These are phyloP conservation scores for Leistus spinibarbis DNA, from an alignment of 2,888 invertebrate species.

Conservation along the genomic window DNA sequence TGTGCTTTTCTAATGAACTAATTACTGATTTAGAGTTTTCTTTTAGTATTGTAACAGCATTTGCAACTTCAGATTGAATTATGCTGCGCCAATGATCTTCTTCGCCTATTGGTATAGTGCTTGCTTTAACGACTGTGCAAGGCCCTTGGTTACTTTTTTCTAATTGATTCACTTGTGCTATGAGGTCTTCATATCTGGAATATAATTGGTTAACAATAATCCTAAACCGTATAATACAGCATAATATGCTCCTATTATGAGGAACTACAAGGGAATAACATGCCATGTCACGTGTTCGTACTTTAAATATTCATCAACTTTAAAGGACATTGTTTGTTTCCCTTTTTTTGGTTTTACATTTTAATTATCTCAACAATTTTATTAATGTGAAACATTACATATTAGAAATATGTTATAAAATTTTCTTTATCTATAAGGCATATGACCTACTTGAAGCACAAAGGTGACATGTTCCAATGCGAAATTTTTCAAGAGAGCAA, in stretches of 20 bases:
- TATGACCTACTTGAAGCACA: no score
- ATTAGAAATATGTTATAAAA: no score
- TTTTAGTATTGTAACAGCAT: constrained; percentile 33
- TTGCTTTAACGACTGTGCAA: not conserved
- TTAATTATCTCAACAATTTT: no score
- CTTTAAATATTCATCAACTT: no score
- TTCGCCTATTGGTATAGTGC: not conserved
- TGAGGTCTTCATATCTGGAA: constrained; percentile 41
- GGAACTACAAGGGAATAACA: not conserved
- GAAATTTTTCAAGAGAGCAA: no score
- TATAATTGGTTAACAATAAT: constrained; percentile 3
- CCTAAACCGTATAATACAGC: not conserved
- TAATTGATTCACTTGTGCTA: constrained; percentile 25
- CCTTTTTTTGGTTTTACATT: no score
- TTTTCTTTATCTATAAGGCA: no score
- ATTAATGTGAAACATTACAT: no score
- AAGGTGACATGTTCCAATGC: no score
- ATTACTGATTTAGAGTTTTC: constrained; percentile 39
- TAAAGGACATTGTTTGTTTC: no score
- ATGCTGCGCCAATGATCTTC: constrained; percentile 18
- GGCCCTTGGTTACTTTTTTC: not conserved
- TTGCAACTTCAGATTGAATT: constrained; percentile 18
- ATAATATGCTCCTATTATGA: no score
- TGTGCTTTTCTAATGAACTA: constrained; percentile 40
- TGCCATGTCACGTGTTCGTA: no score